phyloP scores from a whole-genome alignment of 2,797 vertebrate species.

The Enoplosus armatus region DNA sequence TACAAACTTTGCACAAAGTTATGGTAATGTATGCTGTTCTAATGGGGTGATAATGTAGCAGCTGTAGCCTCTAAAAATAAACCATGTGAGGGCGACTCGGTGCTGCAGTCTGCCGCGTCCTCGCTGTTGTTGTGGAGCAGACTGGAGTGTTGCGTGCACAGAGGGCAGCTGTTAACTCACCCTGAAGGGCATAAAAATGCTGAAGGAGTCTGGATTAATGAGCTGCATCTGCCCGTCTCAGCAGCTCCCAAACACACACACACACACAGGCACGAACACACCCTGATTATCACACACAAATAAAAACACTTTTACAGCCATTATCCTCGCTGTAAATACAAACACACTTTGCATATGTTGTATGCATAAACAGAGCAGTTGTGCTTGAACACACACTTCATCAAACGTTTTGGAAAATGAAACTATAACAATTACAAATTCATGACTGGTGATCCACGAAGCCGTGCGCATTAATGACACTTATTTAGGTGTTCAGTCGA shows the following conservation, averaged over 20 bases:
- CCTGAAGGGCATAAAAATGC: conserved; percentile 79
- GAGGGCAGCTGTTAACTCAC: conserved; percentile 76
- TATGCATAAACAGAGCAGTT: conserved; percentile 5
- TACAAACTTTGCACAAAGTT: conserved; percentile 23
- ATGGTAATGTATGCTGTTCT: conserved; percentile 49
- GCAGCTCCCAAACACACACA: conserved; percentile 49
- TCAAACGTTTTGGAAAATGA: conserved; percentile 1
- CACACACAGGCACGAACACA: conserved; percentile 32
- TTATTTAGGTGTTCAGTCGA: neutral
- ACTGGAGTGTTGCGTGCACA: conserved; percentile 32
- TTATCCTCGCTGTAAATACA: conserved; percentile 55
- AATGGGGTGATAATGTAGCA: conserved; percentile 59
- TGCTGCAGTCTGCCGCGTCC: conserved; percentile 41
- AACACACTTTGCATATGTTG: conserved; percentile 45
- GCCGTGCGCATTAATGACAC: neutral
- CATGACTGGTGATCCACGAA: conserved; percentile 27
- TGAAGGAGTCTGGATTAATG: conserved; percentile 77
- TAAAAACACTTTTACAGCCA: conserved; percentile 45
- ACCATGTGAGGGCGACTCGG: conserved; percentile 22
- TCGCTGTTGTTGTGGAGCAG: conserved; percentile 27
- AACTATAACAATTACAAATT: conserved; percentile 26
- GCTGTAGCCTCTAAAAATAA: conserved; percentile 66
- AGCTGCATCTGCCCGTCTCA: conserved; percentile 71
- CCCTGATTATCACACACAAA: conserved; percentile 51
- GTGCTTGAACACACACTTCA: neutral